Base-by-base conservation (phyloP, 2,113 vertebrate species). In the Pongo abelii region DNA sequence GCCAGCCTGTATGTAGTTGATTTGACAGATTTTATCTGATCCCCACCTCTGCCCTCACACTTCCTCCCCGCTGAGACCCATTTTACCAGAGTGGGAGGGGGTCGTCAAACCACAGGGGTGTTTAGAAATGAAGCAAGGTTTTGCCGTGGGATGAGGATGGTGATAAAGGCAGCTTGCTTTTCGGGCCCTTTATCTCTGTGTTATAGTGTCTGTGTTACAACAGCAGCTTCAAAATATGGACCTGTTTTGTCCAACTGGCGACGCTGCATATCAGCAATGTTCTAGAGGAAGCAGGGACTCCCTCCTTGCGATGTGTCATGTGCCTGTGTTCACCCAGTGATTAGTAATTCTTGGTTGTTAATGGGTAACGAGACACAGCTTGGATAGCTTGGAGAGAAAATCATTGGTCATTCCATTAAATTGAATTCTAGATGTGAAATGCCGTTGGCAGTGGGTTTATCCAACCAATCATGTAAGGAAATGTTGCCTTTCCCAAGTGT, bases 361-460 rank as follows among this genome's bases (percentile, higher is more conserved):
- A 91, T 95, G 95, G 77, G 22, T 96, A 78, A 89, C 32, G 94
- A 94, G 92, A 85, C n/a, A 69, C 84, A 93, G 55, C 43, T 81
- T 96, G 61, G 91, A 94, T 91, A 97, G 83, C 93, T 97, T n/a
- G 88, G 70, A 94, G 96, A 95, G 79, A 69, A 93, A 55, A 91
- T 89, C 78, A 46, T 79, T 86, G 97, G 89, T 97, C 89, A 96
- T 97, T 97, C 93, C 59, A 91, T 96, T 96, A 96, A 90, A 94
- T 75, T 57, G 94, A 97, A 96, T 97, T 96, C 78, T 92, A 85
- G 67, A 97, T 77, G n/a, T 35, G 84, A 85, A 85, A 57, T 95
- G 85, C 93, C 2, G 0, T 89, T 38, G 95, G 92, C 95, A 30
- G 13, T 92, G 46, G 18, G 16, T 89, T 91, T 97, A 85, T 52